phyloP scores from a whole-genome alignment of 2,888 invertebrate genomes.

The Xestia rhomboidea region DNA sequence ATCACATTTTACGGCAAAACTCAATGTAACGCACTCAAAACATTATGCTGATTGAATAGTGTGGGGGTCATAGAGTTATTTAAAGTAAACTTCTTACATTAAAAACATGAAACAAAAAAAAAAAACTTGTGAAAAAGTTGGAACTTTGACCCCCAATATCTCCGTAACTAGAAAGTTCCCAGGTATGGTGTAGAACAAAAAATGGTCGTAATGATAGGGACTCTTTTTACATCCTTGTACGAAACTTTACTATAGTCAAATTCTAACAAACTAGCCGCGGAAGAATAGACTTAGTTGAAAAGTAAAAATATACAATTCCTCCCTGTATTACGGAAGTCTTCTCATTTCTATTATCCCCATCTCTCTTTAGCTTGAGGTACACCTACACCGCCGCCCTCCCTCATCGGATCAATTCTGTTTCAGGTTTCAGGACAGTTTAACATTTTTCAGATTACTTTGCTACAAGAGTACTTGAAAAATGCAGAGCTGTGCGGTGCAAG shows the following conservation, averaged over 20 bases:
- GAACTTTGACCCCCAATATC: too few species aligned
- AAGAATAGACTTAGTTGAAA: not conserved
- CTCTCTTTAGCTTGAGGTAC: constrained; percentile 25
- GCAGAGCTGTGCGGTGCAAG: constrained; percentile 22
- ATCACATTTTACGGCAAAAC: too few species aligned
- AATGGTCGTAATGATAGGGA: too few species aligned
- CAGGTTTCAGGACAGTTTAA: constrained; percentile 52
- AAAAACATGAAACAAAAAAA: too few species aligned
- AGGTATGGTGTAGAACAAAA: too few species aligned
- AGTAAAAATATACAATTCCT: not conserved
- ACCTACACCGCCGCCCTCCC: constrained; percentile 11
- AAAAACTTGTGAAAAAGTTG: too few species aligned
- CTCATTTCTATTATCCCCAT: constrained; percentile 40
- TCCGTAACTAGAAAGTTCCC: too few species aligned
- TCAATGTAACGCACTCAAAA: too few species aligned
- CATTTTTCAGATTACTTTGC: constrained; percentile 39
- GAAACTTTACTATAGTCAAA: not conserved
- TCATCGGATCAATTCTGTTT: constrained; percentile 51
- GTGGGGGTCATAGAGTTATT: too few species aligned
- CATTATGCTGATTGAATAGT: too few species aligned
- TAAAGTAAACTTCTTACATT: too few species aligned
- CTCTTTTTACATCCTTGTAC: too few species aligned
- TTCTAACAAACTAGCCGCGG: not conserved
- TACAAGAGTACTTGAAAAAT: constrained; percentile 42
- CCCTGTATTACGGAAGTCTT: constrained; percentile 10